A percentile compares a stretch with the other conserved stretches of the same genome.
These are phyloP conservation scores for Xiphydria camelus DNA, from an alignment of 2,888 invertebrate species.

Conservation along the genomic window DNA sequence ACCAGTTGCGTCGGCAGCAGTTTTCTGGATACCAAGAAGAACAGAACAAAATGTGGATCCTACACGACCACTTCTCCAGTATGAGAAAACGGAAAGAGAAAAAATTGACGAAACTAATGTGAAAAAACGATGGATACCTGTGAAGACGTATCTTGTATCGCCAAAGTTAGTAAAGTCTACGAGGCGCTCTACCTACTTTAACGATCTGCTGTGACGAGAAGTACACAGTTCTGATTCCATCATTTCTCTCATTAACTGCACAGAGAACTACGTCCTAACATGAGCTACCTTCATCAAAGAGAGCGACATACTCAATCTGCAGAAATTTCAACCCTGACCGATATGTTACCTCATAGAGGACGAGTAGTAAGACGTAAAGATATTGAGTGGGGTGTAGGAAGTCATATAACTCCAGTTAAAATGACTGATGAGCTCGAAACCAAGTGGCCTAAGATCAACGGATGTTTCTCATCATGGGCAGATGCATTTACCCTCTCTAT, in stretches of 20 bases:
- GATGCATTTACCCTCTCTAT: constrained; percentile 18
- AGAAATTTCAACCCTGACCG: constrained; percentile 22
- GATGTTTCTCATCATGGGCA: constrained; percentile 25
- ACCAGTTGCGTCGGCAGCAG: constrained; percentile 19
- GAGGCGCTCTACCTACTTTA: too few species aligned
- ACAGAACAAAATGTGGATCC: constrained; percentile 19
- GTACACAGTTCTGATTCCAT: background rate
- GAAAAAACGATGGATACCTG: constrained; percentile 23
- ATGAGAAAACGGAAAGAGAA: constrained; percentile 4
- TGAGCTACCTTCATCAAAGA: constrained; percentile 21
- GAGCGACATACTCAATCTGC: constrained; percentile 20
- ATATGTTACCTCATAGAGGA: constrained; percentile 28
- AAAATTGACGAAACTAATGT: constrained; percentile 17
- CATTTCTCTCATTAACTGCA: background rate
- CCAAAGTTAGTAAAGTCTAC: constrained; percentile 23
- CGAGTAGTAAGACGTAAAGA: constrained; percentile 22
- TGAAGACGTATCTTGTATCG: constrained; percentile 19
- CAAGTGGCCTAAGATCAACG: constrained; percentile 13
- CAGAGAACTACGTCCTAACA: constrained; percentile 20
- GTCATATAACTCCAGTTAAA: constrained; percentile 17
- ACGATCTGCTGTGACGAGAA: background rate
- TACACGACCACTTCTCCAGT: constrained; percentile 17
- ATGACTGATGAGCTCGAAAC: constrained; percentile 25
- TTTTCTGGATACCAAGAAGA: constrained; percentile 24
- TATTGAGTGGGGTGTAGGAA: constrained; percentile 21